phyloP scores from a whole-genome alignment of 1,140 invertebrate species.

The Saxidomus purpurata region DNA sequence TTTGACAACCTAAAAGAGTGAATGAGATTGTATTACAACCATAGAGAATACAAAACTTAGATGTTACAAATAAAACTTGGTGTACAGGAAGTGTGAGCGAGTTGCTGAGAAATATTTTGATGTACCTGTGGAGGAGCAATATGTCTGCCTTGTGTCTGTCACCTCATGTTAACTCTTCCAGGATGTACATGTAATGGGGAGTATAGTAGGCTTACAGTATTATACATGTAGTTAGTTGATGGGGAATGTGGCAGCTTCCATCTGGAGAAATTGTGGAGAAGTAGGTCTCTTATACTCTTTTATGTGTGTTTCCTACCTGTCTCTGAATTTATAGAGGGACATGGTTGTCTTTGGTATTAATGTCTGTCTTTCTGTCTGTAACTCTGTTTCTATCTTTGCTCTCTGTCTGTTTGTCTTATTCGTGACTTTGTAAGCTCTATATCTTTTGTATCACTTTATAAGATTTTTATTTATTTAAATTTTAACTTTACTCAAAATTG shows the following conservation, averaged over 20 bases:
- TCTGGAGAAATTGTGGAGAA: conserved; percentile 62
- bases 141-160: not conserved
- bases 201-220: not conserved
- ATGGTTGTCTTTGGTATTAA: too few species aligned
- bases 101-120: not conserved
- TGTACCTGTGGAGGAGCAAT: conserved; percentile 4
- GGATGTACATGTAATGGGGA: not conserved
- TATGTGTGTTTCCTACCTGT: not conserved
- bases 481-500: too few species aligned
- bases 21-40: too few species aligned
- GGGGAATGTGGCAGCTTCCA: conserved; percentile 45
- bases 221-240: conserved; percentile 41
- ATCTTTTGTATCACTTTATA: too few species aligned
- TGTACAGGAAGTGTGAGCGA: not conserved
- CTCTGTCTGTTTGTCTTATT: too few species aligned
- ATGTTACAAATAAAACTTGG: not conserved
- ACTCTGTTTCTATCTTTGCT: too few species aligned
- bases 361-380: too few species aligned
- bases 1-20: too few species aligned
- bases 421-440: too few species aligned
- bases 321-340: not conserved
- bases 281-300: conserved; percentile 52
- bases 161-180: conserved; percentile 1
- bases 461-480: too few species aligned
- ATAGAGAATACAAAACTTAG: not conserved